phyloP scores from a whole-genome alignment of 2,113 vertebrate species.

The Nothocercus julius region DNA sequence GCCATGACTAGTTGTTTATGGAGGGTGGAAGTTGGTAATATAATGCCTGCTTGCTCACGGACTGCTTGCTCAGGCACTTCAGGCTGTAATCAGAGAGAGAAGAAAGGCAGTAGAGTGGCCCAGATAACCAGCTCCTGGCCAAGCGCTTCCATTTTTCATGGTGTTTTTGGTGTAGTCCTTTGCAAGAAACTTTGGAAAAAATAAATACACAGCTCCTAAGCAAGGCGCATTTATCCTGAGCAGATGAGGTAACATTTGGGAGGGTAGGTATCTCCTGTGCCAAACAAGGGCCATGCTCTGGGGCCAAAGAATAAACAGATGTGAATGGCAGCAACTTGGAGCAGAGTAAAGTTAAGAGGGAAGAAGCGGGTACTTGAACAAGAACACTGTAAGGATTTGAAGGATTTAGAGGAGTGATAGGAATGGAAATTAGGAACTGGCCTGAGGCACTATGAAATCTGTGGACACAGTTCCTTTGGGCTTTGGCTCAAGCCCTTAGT shows the following conservation, averaged over 20 bases:
- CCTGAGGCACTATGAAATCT: not conserved
- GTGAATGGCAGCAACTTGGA: not conserved
- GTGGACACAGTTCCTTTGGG: not conserved
- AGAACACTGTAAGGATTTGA: not conserved
- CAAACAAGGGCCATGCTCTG: not conserved
- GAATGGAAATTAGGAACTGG: not conserved
- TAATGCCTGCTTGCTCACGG: not conserved
- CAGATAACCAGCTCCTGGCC: not conserved
- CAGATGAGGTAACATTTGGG: not conserved
- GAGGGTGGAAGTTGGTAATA: not conserved
- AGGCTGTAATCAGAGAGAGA: not conserved
- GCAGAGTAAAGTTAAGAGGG: not conserved
- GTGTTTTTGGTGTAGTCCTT: not conserved
- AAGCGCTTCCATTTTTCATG: not conserved
- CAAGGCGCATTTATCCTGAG: not conserved
- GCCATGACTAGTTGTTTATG: not conserved
- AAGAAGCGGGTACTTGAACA: not conserved
- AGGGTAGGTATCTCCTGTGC: not conserved
- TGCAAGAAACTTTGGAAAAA: conserved; percentile 4
- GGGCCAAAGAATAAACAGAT: conserved; percentile 9
- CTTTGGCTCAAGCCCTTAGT: not conserved
- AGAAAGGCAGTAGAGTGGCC: not conserved
- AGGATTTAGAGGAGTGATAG: not conserved
- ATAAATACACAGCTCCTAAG: not conserved
- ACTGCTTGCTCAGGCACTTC: not conserved